These are phyloP conservation scores for Verasper variegatus DNA, from an alignment of 2,113 vertebrate species.

Conservation along the genomic window DNA sequence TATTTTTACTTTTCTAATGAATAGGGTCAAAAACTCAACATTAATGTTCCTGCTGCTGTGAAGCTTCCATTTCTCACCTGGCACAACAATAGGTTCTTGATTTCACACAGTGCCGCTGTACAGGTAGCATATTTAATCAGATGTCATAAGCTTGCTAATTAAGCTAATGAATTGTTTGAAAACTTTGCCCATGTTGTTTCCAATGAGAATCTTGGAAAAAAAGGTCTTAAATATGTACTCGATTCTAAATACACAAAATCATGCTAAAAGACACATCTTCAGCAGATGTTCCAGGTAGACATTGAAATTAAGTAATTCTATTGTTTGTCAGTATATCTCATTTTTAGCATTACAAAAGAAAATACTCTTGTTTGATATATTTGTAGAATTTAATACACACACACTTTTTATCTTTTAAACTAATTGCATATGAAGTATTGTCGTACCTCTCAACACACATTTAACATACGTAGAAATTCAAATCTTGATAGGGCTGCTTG, in stretches of 20 bases:
- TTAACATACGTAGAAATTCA: not conserved
- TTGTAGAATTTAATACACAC: too few relatives aligned
- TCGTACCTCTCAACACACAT: not conserved
- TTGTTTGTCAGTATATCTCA: too few relatives aligned
- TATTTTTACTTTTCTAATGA: slow-evolving; percentile 2
- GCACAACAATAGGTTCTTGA: not conserved
- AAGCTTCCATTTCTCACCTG: not conserved
- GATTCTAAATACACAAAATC: not conserved
- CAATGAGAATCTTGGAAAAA: not conserved
- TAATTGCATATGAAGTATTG: not conserved
- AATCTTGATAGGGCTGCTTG: not conserved
- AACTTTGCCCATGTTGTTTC: not conserved
- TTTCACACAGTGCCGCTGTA: not conserved
- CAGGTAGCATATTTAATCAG: not conserved
- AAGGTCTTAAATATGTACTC: not conserved
- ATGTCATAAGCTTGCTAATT: not conserved
- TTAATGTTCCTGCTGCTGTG: not conserved
- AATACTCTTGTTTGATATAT: too few relatives aligned
- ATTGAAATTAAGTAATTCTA: too few relatives aligned
- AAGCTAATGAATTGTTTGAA: not conserved
- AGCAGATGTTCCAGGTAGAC: not conserved
- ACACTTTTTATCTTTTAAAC: too few relatives aligned
- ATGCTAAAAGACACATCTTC: not conserved
- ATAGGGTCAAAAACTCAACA: not conserved
- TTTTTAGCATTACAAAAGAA: too few relatives aligned